Evolutionary conservation across 2,797 vertebrate genomes (phyloP).

Genomic region (Lacerta bilineata): DNA sequence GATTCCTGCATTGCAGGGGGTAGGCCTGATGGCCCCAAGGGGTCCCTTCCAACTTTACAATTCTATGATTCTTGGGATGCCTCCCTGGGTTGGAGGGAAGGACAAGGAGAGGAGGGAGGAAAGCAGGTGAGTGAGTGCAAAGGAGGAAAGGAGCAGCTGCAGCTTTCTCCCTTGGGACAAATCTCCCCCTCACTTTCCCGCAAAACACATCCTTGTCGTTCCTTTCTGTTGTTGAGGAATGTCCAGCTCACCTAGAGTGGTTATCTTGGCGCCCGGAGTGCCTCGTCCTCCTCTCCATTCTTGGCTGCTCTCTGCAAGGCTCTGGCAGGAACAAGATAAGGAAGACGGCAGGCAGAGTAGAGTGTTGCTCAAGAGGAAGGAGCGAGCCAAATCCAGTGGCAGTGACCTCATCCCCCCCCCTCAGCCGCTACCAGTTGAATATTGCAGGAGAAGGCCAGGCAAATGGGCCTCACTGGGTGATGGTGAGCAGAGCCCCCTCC

Average conservation of each 20-base stretch:
- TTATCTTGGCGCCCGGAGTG: slow-evolving; percentile 9
- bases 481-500: too few species aligned
- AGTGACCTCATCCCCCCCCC: slow-evolving; percentile 25
- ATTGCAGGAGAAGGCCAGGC: neutral
- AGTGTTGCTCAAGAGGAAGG: neutral
- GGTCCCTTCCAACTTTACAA: too few species aligned
- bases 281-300: slow-evolving; percentile 16
- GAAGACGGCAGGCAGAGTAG: too few species aligned
- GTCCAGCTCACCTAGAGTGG: neutral
- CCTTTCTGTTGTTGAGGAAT: neutral
- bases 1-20: too few species aligned
- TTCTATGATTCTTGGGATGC: too few species aligned
- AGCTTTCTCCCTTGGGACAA: neutral
- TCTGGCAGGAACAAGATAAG: slow-evolving; percentile 37
- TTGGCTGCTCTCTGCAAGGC: slow-evolving; percentile 2
- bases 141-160: neutral
- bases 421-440: slow-evolving; percentile 24
- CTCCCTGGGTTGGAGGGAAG: too few species aligned
- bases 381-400: neutral
- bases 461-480: neutral
- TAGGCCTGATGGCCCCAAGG: too few species aligned
- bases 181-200: neutral
- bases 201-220: neutral
- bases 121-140: neutral
- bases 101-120: neutral